Percentiles rank a stretch among this genome's conserved stretches.
Evolutionary conservation across 2,113 vertebrate species (phyloP).

Genomic region (Sciurus niger): DNA sequence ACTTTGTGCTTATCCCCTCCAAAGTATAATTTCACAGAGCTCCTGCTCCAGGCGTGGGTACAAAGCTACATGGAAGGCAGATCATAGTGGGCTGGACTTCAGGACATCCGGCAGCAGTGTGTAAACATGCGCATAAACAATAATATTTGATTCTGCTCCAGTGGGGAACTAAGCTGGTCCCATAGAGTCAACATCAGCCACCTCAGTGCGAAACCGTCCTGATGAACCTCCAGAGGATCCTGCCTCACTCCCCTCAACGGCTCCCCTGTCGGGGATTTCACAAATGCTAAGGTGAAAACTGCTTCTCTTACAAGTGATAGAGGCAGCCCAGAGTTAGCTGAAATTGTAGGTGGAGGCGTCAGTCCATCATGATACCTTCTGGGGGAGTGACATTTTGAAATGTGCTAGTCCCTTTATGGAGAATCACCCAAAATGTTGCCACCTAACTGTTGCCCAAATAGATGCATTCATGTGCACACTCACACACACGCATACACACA

Average conservation of each 20-base stretch:
- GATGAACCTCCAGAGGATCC: background rate
- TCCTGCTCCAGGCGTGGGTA: background rate
- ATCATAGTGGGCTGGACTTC: background rate
- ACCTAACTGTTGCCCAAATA: background rate
- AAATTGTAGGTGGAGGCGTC: background rate
- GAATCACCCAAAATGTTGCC: background rate
- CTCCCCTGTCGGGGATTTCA: background rate
- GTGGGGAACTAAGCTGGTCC: background rate
- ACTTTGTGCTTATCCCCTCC: background rate
- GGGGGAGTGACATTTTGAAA: background rate
- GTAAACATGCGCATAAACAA: background rate
- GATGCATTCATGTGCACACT: background rate
- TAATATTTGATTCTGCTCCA: background rate
- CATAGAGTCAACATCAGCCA: background rate
- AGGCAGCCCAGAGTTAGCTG: slow-evolving; percentile 51
- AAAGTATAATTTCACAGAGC: background rate
- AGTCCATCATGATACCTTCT: background rate
- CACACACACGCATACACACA: too few species aligned
- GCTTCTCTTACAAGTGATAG: background rate
- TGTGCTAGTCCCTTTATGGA: background rate
- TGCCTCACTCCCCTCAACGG: background rate
- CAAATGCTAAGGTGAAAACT: background rate
- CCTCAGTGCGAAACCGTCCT: background rate
- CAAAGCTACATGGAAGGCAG: background rate
- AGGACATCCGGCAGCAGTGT: background rate